These are phyloP conservation scores for Tetragnatha versicolor DNA, from an alignment of 1,140 invertebrate species.

Conservation along the genomic window DNA sequence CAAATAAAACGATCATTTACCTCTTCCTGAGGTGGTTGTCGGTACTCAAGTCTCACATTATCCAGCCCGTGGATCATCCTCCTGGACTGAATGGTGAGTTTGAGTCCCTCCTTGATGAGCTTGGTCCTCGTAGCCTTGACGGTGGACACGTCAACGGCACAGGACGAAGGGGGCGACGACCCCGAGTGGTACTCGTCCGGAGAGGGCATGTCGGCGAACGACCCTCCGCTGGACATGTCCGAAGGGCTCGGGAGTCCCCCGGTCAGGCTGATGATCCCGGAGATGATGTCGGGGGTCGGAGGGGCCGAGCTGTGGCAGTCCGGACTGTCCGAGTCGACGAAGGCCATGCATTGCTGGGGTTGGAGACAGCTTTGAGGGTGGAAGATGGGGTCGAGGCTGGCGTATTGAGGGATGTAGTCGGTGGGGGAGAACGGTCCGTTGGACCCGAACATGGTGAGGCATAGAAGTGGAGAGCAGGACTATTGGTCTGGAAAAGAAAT, in stretches of 20 bases:
- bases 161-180: slow-evolving; percentile 20
- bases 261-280: slow-evolving; percentile 40
- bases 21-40: slow-evolving; percentile 9
- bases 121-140: slow-evolving; percentile 85
- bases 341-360: neutral
- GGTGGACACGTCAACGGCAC: slow-evolving; percentile 66
- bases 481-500: neutral
- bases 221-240: slow-evolving; percentile 28
- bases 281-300: slow-evolving; percentile 54
- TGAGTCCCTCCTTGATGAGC: slow-evolving; percentile 90
- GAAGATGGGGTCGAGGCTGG: slow-evolving; percentile 41
- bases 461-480: slow-evolving; percentile 19
- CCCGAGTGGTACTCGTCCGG: slow-evolving; percentile 25
- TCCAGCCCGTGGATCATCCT: slow-evolving; percentile 68
- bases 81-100: slow-evolving; percentile 87
- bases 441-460: slow-evolving; percentile 47
- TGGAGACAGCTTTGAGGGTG: neutral
- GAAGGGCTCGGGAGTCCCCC: slow-evolving; percentile 34
- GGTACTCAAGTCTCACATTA: slow-evolving; percentile 37
- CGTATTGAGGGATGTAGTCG: slow-evolving; percentile 42
- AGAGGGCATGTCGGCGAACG: slow-evolving; percentile 30
- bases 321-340: slow-evolving; percentile 37
- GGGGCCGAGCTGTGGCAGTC: slow-evolving; percentile 50
- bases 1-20: slow-evolving; percentile 14
- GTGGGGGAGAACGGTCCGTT: slow-evolving; percentile 48